Base-by-base conservation (phyloP, 2,888 invertebrate species). In the Ecdyonurus torrentis region DNA sequence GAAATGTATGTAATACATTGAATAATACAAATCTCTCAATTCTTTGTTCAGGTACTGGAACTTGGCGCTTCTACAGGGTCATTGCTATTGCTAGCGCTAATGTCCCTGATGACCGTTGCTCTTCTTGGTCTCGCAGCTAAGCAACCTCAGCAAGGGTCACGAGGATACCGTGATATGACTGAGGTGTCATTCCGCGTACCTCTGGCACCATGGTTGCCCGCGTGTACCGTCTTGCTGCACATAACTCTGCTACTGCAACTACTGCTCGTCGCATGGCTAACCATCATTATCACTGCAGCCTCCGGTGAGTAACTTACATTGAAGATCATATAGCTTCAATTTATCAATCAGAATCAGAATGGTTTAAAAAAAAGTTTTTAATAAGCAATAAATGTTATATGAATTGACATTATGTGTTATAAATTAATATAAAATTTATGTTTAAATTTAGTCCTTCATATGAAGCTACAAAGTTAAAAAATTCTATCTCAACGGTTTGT, bases 211-310 rank as follows among this genome's bases (percentile, higher is more conserved):
- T 69, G 76, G 61, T 66, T 79, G 15, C 77, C 79, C 1, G 72
- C 81, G 70, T 69, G 77, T 61, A 75, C 78, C 52, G 77, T 82
- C 58, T 69, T 79, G 25, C 71, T 76, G 60, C 74, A 76, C 77
- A 68, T 79, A 37, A 67, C 74, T 61, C 69, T 84, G 62, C 77
- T 80, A 1, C 79, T 81, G 2, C 82, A 81, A 20, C 73, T 83
- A 58, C 71, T 84, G 20, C 71, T 79, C 2, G 80, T 80, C 68
- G 81, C 83, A 53, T 83, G 83, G 81, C 80, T 81, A 50, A 82
- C 83, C 23, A 77, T 83, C 58, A 72, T 81, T 3, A 76, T 83
- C 59, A 83, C 83, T 75, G 76, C 81, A 64, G 74, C 78, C 64
- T 81, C 83, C 70, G 83, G 83, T 83, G 74, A 69, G 70, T 0